Conservation (phyloP, 2,113 vertebrate genomes). For the Petaurus breviceps region DNA sequence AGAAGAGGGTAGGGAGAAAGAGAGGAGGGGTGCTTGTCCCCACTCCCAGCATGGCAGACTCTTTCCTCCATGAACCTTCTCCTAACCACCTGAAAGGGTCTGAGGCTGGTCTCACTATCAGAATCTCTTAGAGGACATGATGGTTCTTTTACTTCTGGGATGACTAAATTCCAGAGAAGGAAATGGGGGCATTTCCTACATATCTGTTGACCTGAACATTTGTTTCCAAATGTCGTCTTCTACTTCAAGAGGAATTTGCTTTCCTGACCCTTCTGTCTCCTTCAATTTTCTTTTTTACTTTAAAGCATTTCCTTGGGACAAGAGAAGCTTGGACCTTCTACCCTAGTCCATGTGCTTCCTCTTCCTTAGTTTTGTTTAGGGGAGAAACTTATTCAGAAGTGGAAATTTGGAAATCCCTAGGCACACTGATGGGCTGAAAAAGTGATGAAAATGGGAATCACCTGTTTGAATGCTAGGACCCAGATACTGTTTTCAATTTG, state of each 20-base stretch:
- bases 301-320: neutral
- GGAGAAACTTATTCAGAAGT: neutral
- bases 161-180: neutral
- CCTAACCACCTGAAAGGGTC: neutral
- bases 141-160: neutral
- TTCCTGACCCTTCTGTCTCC: neutral
- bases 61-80: neutral
- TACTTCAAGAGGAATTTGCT: neutral
- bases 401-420: neutral
- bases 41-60: neutral
- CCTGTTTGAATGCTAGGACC: neutral
- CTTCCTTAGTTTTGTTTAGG: neutral
- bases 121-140: neutral
- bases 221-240: neutral
- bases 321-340: neutral
- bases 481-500: neutral
- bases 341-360: neutral
- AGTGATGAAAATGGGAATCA: neutral
- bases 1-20: neutral
- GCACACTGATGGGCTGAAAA: neutral
- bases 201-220: neutral
- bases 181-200: neutral
- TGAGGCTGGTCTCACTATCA: neutral
- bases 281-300: neutral
- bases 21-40: neutral